Percentiles rank a stretch among this genome's conserved stretches.
Conservation (phyloP, 2,888 invertebrate species). For the Heliconius ethilla region DNA sequence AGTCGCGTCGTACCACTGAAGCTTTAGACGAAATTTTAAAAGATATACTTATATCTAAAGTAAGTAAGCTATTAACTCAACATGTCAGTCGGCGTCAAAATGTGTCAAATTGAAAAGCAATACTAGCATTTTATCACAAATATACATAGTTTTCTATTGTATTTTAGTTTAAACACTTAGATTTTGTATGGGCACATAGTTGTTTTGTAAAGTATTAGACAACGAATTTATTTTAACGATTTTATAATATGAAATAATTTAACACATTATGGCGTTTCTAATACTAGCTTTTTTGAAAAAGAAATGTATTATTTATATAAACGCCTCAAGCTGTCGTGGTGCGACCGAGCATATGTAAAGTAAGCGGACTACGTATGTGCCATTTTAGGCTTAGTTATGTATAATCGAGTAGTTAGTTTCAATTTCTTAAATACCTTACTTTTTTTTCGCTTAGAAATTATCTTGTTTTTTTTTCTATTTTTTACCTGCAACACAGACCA, state of each 20-base stretch:
- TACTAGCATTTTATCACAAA: neutral
- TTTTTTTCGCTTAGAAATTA: constrained; percentile 46
- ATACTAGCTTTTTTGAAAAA: neutral
- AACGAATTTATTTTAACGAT: constrained; percentile 14
- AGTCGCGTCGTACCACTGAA: constrained; percentile 36
- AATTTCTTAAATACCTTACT: constrained; percentile 54
- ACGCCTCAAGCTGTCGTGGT: constrained; percentile 28
- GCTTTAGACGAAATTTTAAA: constrained; percentile 12
- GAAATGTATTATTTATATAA: neutral
- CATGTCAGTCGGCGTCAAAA: neutral
- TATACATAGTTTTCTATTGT: neutral
- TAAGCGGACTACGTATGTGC: constrained; percentile 64
- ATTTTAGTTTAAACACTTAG: constrained; percentile 5
- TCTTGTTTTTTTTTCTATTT: constrained; percentile 38
- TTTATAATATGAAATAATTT: neutral
- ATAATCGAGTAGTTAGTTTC: constrained; percentile 66
- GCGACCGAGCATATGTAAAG: constrained; percentile 37
- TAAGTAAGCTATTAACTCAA: neutral
- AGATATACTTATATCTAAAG: neutral
- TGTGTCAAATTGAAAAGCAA: constrained; percentile 3
- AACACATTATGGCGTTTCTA: neutral
- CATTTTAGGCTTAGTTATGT: constrained; percentile 73
- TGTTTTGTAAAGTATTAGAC: neutral
- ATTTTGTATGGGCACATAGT: constrained; percentile 3
- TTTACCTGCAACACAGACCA: constrained; percentile 37